Conservation (phyloP, 1,140 invertebrate genomes). For the Drosophila ambigua region DNA sequence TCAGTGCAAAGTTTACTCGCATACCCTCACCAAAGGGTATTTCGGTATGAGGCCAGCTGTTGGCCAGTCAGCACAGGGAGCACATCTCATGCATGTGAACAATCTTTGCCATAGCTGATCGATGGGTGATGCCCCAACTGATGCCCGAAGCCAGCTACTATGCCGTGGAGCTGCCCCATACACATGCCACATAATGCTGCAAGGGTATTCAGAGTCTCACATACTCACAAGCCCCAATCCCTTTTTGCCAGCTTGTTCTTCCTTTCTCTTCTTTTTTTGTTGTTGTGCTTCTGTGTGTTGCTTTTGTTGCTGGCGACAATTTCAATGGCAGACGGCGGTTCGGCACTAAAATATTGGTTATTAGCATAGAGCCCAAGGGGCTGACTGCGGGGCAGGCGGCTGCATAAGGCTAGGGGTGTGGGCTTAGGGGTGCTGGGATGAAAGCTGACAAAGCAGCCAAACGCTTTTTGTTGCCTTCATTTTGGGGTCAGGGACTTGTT, state of each 20-base stretch:
- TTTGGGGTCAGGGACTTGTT: conserved; percentile 80
- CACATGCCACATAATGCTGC: too few species aligned
- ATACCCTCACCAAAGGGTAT: too few species aligned
- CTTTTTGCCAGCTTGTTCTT: background rate
- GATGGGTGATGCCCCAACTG: too few species aligned
- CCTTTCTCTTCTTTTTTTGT: conserved; percentile 4
- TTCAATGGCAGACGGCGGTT: conserved; percentile 57
- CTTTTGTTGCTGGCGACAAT: conserved; percentile 63
- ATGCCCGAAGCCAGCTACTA: too few species aligned
- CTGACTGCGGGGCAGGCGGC: background rate
- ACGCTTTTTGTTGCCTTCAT: conserved; percentile 73
- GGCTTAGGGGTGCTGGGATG: background rate
- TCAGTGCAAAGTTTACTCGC: conserved; percentile 20
- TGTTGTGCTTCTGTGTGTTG: conserved; percentile 11
- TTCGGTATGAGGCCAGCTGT: too few species aligned
- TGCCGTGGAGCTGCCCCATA: too few species aligned
- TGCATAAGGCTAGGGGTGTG: too few species aligned
- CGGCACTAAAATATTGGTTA: conserved; percentile 77
- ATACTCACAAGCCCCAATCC: background rate
- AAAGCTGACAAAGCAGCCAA: conserved; percentile 73
- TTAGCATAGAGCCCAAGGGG: conserved; percentile 58
- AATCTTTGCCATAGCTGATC: too few species aligned
- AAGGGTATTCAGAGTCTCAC: too few species aligned
- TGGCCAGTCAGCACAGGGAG: too few species aligned
- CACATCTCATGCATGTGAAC: too few species aligned